Conservation (phyloP, 2,888 invertebrate genomes). For the Aleiodes testaceus region DNA sequence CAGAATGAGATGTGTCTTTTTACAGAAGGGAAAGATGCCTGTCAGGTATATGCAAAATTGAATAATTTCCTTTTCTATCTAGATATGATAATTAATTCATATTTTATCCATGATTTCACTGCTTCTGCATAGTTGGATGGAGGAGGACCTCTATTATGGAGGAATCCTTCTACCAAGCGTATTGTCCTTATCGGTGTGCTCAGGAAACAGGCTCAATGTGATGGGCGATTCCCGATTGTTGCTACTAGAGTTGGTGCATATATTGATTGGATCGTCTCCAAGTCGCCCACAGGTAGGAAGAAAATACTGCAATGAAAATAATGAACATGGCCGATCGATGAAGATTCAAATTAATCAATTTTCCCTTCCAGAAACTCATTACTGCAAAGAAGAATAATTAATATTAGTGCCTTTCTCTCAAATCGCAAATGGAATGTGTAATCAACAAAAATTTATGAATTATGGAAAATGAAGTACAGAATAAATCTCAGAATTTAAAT, state of each 20-base stretch:
- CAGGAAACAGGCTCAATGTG: constrained; percentile 77
- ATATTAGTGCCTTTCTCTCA: no score
- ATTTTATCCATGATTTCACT: constrained; percentile 8
- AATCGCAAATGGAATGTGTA: no score
- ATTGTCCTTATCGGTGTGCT: constrained; percentile 74
- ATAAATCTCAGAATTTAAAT: no score
- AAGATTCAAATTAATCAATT: not conserved
- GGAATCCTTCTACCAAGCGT: constrained; percentile 68
- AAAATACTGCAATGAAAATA: not conserved
- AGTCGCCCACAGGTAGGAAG: constrained; percentile 54
- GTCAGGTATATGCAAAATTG: constrained; percentile 73
- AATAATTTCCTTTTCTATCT: not conserved
- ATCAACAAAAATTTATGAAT: no score
- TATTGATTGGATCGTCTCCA: constrained; percentile 75
- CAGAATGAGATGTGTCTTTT: constrained; percentile 74
- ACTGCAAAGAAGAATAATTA: constrained; percentile 54
- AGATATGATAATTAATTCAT: not conserved
- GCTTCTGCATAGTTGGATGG: constrained; percentile 74
- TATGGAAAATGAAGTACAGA: no score
- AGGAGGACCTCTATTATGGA: constrained; percentile 77
- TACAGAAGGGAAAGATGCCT: constrained; percentile 75
- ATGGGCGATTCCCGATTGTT: constrained; percentile 73
- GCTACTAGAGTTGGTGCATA: constrained; percentile 76
- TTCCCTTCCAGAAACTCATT: constrained; percentile 50
- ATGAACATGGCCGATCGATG: not conserved